Conservation (phyloP, 2,113 vertebrate species). For the Leucoraja erinaceus region DNA sequence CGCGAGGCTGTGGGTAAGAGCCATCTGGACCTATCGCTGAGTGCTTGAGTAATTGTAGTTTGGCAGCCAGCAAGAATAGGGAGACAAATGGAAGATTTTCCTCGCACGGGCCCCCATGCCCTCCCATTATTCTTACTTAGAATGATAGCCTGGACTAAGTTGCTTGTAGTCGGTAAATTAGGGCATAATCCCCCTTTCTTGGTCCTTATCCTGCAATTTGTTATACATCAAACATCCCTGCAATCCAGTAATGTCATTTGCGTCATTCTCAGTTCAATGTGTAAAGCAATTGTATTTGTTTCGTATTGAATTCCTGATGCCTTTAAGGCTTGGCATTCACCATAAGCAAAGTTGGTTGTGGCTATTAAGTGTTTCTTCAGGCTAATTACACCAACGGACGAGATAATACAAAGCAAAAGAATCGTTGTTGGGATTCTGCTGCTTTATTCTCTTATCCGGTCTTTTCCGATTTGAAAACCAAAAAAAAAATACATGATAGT, state of each 20-base stretch:
- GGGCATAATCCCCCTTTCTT: constrained; percentile 24
- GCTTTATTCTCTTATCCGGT: neutral
- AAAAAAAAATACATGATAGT: neutral
- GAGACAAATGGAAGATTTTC: constrained; percentile 43
- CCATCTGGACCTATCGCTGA: constrained; percentile 41
- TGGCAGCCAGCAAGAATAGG: constrained; percentile 29
- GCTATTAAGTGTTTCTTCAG: neutral
- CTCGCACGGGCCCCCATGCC: constrained; percentile 33
- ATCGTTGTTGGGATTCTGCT: neutral
- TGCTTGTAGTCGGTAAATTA: constrained; percentile 34
- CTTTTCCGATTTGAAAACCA: neutral
- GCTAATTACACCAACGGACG: neutral
- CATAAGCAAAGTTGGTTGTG: neutral
- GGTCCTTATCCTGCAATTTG: constrained; percentile 32
- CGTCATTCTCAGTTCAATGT: neutral
- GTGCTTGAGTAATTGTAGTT: constrained; percentile 34
- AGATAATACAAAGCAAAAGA: constrained; percentile 17
- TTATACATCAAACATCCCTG: constrained; percentile 14
- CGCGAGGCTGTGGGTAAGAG: constrained; percentile 38
- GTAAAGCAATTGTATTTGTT: constrained; percentile 7
- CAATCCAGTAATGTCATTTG: constrained; percentile 22
- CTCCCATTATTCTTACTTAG: constrained; percentile 28
- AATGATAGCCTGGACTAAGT: constrained; percentile 7
- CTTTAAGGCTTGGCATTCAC: neutral
- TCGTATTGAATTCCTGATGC: constrained; percentile 9